phyloP scores from a whole-genome alignment of 2,797 vertebrate genomes.

The Parotocinclus haroldoi region DNA sequence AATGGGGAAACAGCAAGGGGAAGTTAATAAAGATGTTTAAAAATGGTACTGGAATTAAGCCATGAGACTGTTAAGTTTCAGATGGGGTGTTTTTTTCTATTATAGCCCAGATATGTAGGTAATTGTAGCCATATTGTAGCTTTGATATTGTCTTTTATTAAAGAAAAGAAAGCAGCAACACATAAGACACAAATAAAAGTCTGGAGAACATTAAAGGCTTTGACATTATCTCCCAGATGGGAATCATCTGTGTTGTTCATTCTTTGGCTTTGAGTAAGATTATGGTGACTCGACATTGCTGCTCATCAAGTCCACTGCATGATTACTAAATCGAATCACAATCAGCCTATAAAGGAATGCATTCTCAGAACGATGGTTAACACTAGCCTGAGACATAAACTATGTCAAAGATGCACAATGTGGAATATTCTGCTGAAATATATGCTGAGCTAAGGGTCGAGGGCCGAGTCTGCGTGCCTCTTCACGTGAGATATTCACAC shows the following conservation, averaged over 20 bases:
- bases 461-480: too few species aligned
- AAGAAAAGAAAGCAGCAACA: conserved; percentile 4
- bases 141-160: neutral
- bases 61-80: neutral
- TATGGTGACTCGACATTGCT: conserved; percentile 7
- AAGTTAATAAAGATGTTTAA: neutral
- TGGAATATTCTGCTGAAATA: neutral
- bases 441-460: too few species aligned
- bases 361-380: neutral
- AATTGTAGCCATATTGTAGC: conserved; percentile 14
- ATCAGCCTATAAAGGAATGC: neutral
- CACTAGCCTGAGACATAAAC: neutral
- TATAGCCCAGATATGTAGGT: neutral
- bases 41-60: neutral
- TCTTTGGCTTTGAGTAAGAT: conserved; percentile 6
- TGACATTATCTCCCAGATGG: conserved; percentile 21
- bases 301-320: neutral
- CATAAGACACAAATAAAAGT: conserved; percentile 12
- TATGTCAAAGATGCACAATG: neutral
- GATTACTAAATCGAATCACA: neutral
- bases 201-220: conserved; percentile 8
- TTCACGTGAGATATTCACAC: too few species aligned
- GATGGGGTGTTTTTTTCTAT: neutral
- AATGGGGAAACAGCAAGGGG: neutral
- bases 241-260: conserved; percentile 12